Evolutionary conservation across 2,888 invertebrate genomes (phyloP), one percentile per base, ranked within the genome.

Genomic region (Exocentrus adspersus): DNA sequence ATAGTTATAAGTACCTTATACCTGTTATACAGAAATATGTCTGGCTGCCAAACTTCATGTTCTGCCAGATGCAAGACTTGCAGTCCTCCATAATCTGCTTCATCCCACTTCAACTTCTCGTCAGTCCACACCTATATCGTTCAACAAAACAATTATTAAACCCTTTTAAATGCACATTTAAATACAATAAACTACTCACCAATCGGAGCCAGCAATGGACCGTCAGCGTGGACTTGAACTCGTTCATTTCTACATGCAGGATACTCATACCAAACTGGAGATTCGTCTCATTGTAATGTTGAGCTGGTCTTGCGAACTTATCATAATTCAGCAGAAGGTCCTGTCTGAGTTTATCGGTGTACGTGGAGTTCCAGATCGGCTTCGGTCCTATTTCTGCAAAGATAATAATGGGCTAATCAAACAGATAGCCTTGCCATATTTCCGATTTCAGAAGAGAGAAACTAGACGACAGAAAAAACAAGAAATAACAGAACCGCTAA

Each of bases 91-190:
- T 91, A 92, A 17, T 88, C 87, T 1, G 84, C 82, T 0, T 86
- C 80, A 76, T 92, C 89, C 93, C 93, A 94, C 53, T 84, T 83
- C 2, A 93, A 81, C 60, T 91, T 89, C n/a, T 87, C 86, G 77
- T 94, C 94, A 42, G 79, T 81, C 94, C 94, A 94, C n/a, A 76
- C 77, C 93, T 93, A 80, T n/a, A n/a, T n/a, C n/a, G n/a, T n/a
- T n/a, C n/a, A n/a, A n/a, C n/a, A n/a, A n/a, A n/a, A n/a, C n/a
- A n/a, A n/a, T n/a, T n/a, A n/a, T n/a, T n/a, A n/a, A n/a, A n/a
- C n/a, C n/a, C n/a, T n/a, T n/a, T n/a, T n/a, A n/a, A n/a, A n/a
- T n/a, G n/a, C n/a, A n/a, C n/a, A n/a, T n/a, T n/a, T n/a, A n/a
- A n/a, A n/a, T n/a, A n/a, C n/a, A n/a, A n/a, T n/a, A n/a, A n/a